Evolutionary conservation across 2,888 invertebrate species (phyloP), one percentile per base, ranked within the genome.

Genomic region (Eurois occulta): DNA sequence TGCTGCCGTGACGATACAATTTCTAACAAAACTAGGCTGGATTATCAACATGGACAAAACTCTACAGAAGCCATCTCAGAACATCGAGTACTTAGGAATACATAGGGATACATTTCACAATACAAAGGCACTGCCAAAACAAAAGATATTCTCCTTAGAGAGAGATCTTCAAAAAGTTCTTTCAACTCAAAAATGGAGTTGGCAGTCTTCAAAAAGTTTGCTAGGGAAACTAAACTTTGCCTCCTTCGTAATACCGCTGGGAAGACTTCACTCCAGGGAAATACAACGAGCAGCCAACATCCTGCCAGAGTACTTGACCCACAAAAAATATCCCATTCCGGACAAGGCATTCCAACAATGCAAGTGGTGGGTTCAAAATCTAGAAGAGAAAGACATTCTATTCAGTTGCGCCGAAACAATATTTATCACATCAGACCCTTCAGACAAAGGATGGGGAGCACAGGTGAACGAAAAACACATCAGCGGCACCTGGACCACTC

Each of bases 251-350:
- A 70, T 70, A 58, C 70, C 70, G 1, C 28, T 70, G 0, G 41
- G 70, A 58, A 41, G 58, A 41, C 70, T 70, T 58, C 58, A 58
- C 70, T 70, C 58, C 58, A 70, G 58, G 2, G 1, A 70, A 2
- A 70, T 70, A 70, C 70, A 70, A 70, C 28, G 41, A 13, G 70
- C 41, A 58, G 70, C 55, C 41, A 58, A 70, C 0, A 41, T 58
- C 16, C 2, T 70, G 0, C 70, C 70, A 70, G 70, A 70, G 13
- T 2, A 69, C 0, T 21, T 3, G 55, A n/a, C 21, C 1, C 52
- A 3, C 52, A 69, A 69, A 55, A 69, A 38, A 3, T 38, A 2
- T n/a, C 38, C 69, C n/a, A 69, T 69, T 38, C 55, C 69, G 0
- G 0, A 5, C 3, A 55, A 69, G n/a, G 69, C 69, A 1, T 3